phyloP scores from a whole-genome alignment of 2,113 vertebrate genomes.

The Axis porcinus region DNA sequence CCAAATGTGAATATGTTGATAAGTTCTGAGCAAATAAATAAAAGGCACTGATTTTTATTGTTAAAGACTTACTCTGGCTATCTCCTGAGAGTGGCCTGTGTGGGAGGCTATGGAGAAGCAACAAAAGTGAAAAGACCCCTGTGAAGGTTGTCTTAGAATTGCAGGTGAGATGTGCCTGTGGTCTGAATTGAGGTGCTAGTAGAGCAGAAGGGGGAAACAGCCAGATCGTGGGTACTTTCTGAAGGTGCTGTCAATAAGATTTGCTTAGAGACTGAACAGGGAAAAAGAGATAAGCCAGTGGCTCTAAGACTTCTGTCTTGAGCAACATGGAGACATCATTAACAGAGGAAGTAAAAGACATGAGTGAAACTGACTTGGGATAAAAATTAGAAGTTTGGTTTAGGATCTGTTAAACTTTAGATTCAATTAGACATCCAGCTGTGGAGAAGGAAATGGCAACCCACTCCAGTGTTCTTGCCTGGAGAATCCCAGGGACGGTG shows the following conservation, averaged over 20 bases:
- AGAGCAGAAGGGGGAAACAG: neutral
- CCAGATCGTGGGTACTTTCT: neutral
- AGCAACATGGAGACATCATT: neutral
- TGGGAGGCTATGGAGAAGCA: too few relatives aligned
- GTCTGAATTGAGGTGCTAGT: neutral
- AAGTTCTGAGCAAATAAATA: neutral
- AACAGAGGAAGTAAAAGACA: neutral
- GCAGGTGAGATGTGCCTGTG: neutral
- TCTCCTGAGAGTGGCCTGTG: neutral
- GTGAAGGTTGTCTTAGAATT: accelerated
- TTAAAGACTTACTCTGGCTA: neutral
- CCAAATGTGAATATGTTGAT: neutral
- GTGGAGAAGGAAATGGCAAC: too few relatives aligned
- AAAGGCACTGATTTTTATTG: neutral
- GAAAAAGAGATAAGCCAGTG: neutral
- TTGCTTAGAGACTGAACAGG: neutral
- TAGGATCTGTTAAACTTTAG: neutral
- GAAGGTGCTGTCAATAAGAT: neutral
- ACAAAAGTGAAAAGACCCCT: neutral
- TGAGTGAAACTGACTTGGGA: neutral
- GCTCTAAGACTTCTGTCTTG: neutral
- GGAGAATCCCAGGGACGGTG: too few relatives aligned
- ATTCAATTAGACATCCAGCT: neutral
- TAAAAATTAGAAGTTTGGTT: neutral
- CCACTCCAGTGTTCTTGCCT: too few relatives aligned